Evolutionary conservation across 2,888 invertebrate genomes (phyloP).

Genomic region (Ornithoptera alexandrae): DNA sequence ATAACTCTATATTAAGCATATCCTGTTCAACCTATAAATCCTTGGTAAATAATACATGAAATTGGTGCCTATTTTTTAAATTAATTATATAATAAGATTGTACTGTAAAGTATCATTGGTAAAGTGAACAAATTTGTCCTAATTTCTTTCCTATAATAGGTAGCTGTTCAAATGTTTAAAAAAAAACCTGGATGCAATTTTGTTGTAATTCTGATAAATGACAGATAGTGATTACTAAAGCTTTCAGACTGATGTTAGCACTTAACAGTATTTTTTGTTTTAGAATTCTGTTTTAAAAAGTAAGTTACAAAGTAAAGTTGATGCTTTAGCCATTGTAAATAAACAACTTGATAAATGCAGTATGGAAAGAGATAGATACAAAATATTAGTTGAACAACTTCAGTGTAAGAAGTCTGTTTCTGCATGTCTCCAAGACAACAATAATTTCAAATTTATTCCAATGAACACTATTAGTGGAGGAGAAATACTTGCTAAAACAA

Average conservation of each 20-base stretch:
- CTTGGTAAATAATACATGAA: no score
- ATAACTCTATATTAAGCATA: no score
- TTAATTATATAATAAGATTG: no score
- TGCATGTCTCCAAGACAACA: slow-evolving; percentile 44
- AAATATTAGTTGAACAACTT: slow-evolving; percentile 88
- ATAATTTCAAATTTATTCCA: slow-evolving; percentile 54
- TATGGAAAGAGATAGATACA: slow-evolving; percentile 89
- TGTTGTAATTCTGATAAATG: not conserved
- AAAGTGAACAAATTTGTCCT: no score
- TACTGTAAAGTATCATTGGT: no score
- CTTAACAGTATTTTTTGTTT: not conserved
- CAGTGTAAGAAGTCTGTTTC: slow-evolving; percentile 68
- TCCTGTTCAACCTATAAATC: no score
- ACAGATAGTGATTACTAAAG: not conserved
- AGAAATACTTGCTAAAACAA: slow-evolving; percentile 79
- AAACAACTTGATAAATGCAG: slow-evolving; percentile 88
- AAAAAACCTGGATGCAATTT: no score
- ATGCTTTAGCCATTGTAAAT: slow-evolving; percentile 88
- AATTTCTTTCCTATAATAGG: no score
- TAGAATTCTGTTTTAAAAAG: slow-evolving; percentile 83
- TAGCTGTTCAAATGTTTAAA: no score
- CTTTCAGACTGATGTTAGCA: not conserved
- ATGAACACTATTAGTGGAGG: slow-evolving; percentile 76
- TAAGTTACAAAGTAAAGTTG: slow-evolving; percentile 89
- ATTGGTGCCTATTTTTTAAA: no score